phyloP scores from a whole-genome alignment of 2,113 vertebrate species.

The Athene cunicularia region DNA sequence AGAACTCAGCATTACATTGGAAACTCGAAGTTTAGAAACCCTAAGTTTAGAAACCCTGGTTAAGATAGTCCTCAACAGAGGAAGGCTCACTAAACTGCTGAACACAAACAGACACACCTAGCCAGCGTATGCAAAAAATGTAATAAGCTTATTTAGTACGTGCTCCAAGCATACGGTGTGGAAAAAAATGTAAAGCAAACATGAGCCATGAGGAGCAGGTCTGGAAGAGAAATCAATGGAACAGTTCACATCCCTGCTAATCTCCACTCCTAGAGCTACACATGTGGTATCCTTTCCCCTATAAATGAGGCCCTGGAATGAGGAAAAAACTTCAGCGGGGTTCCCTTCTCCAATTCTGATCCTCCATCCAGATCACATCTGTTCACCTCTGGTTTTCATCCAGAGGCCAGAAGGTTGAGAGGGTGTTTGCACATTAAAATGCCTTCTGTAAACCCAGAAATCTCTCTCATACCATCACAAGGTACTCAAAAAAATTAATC shows the following conservation, averaged over 20 bases:
- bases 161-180: not conserved
- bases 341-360: not conserved
- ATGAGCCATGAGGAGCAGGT: fast-evolving
- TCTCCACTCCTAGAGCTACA: not conserved
- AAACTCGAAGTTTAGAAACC: not conserved
- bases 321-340: not conserved
- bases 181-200: not conserved
- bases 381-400: not conserved
- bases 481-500: not conserved
- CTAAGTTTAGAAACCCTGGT: not conserved
- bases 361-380: not conserved
- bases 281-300: not conserved
- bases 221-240: not conserved
- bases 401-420: not conserved
- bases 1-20: not conserved
- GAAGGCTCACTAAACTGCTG: not conserved
- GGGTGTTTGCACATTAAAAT: not conserved
- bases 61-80: not conserved
- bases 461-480: not conserved
- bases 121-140: not conserved
- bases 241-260: not conserved
- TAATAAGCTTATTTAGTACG: not conserved
- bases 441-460: not conserved
- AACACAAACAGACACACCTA: not conserved
- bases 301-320: not conserved